Evolutionary conservation across 2,888 invertebrate species (phyloP), one percentile per base, ranked within the genome.

Genomic region (Venusia cambrica): DNA sequence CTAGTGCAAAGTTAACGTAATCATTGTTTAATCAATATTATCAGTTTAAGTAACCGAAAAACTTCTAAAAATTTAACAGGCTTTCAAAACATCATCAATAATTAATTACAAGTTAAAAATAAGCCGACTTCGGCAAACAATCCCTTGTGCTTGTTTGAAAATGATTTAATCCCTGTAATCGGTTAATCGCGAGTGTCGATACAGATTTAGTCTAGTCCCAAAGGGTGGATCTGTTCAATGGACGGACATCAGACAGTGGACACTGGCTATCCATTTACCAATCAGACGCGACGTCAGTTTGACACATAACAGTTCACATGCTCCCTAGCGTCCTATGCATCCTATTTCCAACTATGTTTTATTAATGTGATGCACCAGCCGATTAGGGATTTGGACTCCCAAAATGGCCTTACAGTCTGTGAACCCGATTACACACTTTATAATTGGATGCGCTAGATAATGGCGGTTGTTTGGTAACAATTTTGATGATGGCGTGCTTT

Each of bases 191-290:
- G 40, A 45, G 52, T 54, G 57, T 61, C 54, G 54, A 47, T 54
- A 46, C 53, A 45, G 62, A 64, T 68, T 65, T 63, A 66, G 57
- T 45, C 47, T 45, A 37, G 52, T 66, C 69, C 72, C 71, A 41
- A 42, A 50, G 65, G 65, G 54, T 56, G 51, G 53, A 55, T 60
- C 53, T 61, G 51, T 54, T 57, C 53, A 55, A 38, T 58, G 39
- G 52, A 41, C 54, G 60, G 67, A 62, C 67, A 52, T 40, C 54
- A 60, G 67, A 62, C 67, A 59, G 51, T 48, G 61, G 69, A 67
- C 67, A 62, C 57, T 41, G 51, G 56, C 73, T 55, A 70, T 72
- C 69, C 64, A 67, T 73, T 72, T 58, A 60, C 47, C 70, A 70
- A 58, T 66, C 53, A 65, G 63, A 70, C 65, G 60, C 13, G 33